Percentiles rank a stretch among this genome's conserved stretches.
Conservation (phyloP, 2,113 vertebrate species). For the Vulpes vulpes region DNA sequence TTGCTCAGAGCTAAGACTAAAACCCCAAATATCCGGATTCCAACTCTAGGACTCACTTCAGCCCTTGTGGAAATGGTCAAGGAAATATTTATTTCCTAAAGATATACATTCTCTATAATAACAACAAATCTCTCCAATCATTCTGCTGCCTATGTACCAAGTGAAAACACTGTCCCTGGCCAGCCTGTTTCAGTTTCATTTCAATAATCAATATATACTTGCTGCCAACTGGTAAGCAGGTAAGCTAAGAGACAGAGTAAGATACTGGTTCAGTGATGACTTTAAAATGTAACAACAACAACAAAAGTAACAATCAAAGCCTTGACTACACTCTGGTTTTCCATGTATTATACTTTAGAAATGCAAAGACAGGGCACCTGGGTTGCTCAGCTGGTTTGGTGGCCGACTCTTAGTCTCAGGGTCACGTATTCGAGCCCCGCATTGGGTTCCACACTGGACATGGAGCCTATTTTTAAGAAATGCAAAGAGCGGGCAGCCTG, state of each 20-base stretch:
- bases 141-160: neutral
- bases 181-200: neutral
- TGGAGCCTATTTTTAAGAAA: too few species aligned
- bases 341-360: neutral
- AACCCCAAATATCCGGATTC: conserved; percentile 21
- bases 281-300: neutral
- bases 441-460: too few species aligned
- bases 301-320: neutral
- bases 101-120: neutral
- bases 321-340: conserved; percentile 22
- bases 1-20: neutral
- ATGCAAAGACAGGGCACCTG: neutral
- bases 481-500: too few species aligned
- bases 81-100: conserved; percentile 22
- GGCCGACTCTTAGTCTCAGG: neutral
- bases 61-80: neutral
- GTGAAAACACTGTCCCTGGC: neutral
- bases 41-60: neutral
- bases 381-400: neutral
- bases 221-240: neutral
- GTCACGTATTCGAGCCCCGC: too few species aligned
- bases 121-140: neutral
- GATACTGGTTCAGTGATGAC: neutral
- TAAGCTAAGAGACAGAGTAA: neutral
- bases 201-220: neutral